Percentiles rank a stretch among this genome's conserved stretches.
These are phyloP conservation scores for Dolichomitus sp. DNA, from an alignment of 2,888 invertebrate species.

Conservation along the genomic window DNA sequence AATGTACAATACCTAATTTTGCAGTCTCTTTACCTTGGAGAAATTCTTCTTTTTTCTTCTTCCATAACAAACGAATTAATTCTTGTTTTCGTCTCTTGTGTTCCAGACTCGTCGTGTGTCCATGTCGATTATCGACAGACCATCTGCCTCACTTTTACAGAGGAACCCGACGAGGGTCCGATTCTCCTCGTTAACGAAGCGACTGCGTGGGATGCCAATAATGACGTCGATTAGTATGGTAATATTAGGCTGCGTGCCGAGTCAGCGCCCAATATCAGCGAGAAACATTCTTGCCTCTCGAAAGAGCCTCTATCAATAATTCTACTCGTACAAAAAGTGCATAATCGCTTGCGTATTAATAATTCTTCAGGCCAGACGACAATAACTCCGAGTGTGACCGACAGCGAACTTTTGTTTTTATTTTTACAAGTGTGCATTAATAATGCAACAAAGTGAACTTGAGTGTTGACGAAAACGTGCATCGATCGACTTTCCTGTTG, in stretches of 20 bases:
- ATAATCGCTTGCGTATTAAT: background rate
- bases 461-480: constrained; percentile 7
- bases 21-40: background rate
- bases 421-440: background rate
- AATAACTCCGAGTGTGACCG: background rate
- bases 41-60: background rate
- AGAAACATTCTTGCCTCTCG: background rate
- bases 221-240: constrained; percentile 62
- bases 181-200: constrained; percentile 59
- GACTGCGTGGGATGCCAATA: constrained; percentile 33
- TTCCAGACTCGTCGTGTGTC: constrained; percentile 72
- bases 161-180: constrained; percentile 54
- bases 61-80: constrained; percentile 9
- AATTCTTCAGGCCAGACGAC: background rate
- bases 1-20: no score
- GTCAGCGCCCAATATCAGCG: constrained; percentile 35
- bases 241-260: constrained; percentile 37
- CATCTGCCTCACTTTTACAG: constrained; percentile 44
- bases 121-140: constrained; percentile 66
- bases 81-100: constrained; percentile 8
- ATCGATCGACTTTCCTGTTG: background rate
- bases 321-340: constrained; percentile 5
- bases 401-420: background rate
- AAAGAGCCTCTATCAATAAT: constrained; percentile 14
- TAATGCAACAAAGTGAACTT: background rate